Conservation (phyloP, 2,113 vertebrate species). For the Rhea pennata region DNA sequence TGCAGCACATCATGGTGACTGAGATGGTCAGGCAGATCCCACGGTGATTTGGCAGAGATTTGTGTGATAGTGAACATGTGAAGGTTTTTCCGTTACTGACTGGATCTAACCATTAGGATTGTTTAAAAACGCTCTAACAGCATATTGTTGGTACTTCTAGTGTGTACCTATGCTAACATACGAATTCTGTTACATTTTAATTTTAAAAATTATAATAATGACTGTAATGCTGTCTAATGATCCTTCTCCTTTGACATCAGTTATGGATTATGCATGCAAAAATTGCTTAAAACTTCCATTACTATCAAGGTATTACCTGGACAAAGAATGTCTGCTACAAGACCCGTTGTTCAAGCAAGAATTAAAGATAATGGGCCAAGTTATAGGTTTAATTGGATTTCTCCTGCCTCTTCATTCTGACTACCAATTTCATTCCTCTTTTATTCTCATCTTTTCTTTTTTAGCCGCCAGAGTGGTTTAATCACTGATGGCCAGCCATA, state of each 20-base stretch:
- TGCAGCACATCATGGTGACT: neutral
- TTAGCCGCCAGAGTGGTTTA: neutral
- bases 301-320: conserved; percentile 19
- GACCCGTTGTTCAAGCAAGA: conserved; percentile 30
- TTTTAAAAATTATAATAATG: conserved; percentile 36
- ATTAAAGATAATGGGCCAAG: conserved; percentile 35
- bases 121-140: neutral
- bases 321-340: neutral
- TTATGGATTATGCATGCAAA: neutral
- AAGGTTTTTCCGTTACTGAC: neutral
- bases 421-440: conserved; percentile 19
- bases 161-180: neutral
- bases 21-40: neutral
- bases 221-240: conserved; percentile 27
- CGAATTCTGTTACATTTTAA: conserved; percentile 44
- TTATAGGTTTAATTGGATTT: conserved; percentile 56
- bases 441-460: neutral
- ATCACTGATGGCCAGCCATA: conserved; percentile 14
- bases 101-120: neutral
- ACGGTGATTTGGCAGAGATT: neutral
- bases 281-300: conserved; percentile 48
- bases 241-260: conserved; percentile 30
- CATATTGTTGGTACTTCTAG: neutral
- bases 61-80: neutral
- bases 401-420: conserved; percentile 16